Base-by-base conservation (phyloP, 2,888 invertebrate species). In the Sussaba pulchella region DNA sequence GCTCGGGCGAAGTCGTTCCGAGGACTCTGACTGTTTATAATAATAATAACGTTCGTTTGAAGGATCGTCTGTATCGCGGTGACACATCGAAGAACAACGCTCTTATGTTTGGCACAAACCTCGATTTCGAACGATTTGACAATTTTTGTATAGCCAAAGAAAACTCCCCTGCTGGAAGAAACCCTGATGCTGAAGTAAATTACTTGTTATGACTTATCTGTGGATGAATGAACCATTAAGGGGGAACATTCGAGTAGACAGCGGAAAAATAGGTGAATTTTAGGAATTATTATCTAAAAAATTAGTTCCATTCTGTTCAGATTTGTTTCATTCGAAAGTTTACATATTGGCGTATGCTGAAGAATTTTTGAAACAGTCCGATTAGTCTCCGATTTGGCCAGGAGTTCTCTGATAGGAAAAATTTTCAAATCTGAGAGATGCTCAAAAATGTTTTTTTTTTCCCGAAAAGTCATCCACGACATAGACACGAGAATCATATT, bases 21-120 rank as follows among this genome's bases (percentile, higher is more conserved):
- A 78, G 59, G 12, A 69, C 54, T n/a, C 12, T 73, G 59, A 78
- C 78, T 6, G 78, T 85, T 73, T 76, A 69, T 17, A 59, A 78
- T 14, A 78, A 82, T 59, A 75, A 83, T 36, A 82, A 85, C 57
- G 57, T 83, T 19, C 41, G 45, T 12, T 19, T 82, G 4, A 78
- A 73, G 39, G 78, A 84, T 81, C 67, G 74, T 64, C 69, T 84
- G 36, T 80, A 81, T 74, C 74, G 81, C n/a, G 74, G 67, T 2
- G 71, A 81, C 24, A 9, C n/a, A 24, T 63, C 69, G 21, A 59
- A 45, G 10, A 67, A 67, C 39, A 78, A 81, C 45, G 26, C 80
- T 41, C 80, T 80, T 41, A 47, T 80, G 21, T 41, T 17, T 39
- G 80, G 67, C 9, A 69, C 76, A 14, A 72, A 67, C 52, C 43